A percentile compares a stretch with the other conserved stretches of the same genome.
Evolutionary conservation across 2,797 vertebrate genomes (phyloP).

Genomic region (Oreochromis grahami): DNA sequence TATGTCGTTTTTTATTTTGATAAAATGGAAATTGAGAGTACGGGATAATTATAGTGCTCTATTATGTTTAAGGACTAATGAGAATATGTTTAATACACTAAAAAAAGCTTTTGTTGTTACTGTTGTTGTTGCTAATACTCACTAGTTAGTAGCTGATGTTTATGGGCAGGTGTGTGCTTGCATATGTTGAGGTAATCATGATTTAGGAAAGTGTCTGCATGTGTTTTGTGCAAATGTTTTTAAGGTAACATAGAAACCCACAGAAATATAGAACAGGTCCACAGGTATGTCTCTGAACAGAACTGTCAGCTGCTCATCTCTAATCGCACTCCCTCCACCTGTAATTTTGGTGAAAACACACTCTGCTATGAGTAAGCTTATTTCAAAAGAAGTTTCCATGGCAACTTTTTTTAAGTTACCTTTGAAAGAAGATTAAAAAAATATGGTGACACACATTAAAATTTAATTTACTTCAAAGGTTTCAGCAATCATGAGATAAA

Average conservation of each 20-base stretch:
- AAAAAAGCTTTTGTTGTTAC: background rate
- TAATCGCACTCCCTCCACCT: background rate
- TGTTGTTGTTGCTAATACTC: background rate
- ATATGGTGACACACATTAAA: background rate
- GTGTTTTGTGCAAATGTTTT: background rate
- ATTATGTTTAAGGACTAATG: background rate
- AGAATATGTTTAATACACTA: background rate
- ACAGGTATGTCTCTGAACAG: constrained; percentile 6
- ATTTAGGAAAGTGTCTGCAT: background rate
- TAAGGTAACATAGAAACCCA: background rate
- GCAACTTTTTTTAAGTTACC: background rate
- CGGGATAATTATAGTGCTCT: background rate
- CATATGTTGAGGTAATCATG: background rate
- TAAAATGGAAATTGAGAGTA: background rate
- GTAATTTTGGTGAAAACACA: background rate
- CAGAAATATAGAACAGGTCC: background rate
- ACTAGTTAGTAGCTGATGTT: background rate
- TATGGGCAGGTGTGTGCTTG: background rate
- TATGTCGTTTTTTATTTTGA: background rate
- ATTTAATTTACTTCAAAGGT: background rate
- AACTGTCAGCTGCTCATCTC: background rate
- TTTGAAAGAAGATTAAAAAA: rapidly evolving
- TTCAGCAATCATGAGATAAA: background rate
- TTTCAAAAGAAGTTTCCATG: background rate
- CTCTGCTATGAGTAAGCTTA: background rate